Base-by-base conservation (phyloP, 2,888 invertebrate species). In the Agonopterix arenella region DNA sequence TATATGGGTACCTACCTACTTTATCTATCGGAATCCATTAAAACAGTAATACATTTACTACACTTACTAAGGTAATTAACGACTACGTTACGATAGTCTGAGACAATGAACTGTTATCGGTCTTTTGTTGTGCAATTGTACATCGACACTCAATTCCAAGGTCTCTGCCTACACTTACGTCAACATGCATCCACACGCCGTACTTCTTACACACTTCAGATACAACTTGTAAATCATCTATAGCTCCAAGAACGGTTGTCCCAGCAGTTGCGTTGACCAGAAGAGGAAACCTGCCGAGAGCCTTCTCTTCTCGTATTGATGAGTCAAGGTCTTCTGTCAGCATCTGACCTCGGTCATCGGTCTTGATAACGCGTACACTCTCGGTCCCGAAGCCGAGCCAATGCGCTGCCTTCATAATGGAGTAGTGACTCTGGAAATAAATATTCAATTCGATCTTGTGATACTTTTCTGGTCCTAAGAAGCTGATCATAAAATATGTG, bases 361-460 rank as follows among this genome's bases (percentile, higher is more conserved):
- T 93, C 65, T 91, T 90, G 4, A 97, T 91, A 59, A 89, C 71
- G 37, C 92, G 79, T 28, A 92, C 74, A 59, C 94, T 93, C 16
- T 96, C 93, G 0, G 93, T 93, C 0, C 97, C 97, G n/a, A 97
- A 83, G 0, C 97, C 97, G 9, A 97, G 84, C 93, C 95, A 95
- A 61, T 95, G 93, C 0, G 94, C 94, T 5, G 94, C 94, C 80
- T 96, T 95, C 64, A 91, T 90, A 10, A 96, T 90, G 1, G 97
- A 96, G 69, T 97, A 97, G 74, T 97, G 97, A 40, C 93, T 91
- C 90, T 92, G 79, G 13, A 83, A 85, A 52, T 51, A 40, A 10
- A 1, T 9, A 10, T n/a, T 5, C 4, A 28, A 28, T 28, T 18
- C 28, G 28, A 28, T 7, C 28, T 28, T 28, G 7, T 28, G 28